phyloP scores from a whole-genome alignment of 2,113 vertebrate genomes.

The Plectropomus leopardus region DNA sequence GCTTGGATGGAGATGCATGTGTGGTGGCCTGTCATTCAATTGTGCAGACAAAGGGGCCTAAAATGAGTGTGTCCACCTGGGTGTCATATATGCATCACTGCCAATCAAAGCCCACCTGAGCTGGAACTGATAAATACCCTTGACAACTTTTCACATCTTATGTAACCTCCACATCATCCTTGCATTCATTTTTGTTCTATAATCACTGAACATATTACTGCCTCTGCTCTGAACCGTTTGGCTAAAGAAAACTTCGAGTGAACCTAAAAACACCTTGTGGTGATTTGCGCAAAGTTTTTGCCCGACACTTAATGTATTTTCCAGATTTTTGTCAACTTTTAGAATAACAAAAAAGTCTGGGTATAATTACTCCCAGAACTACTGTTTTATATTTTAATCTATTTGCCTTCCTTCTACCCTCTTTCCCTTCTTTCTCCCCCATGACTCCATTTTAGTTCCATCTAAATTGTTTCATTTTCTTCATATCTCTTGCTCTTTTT shows the following conservation, averaged over 20 bases:
- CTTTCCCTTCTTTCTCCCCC: neutral
- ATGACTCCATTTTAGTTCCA: neutral
- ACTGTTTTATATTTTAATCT: neutral
- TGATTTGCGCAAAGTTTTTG: neutral
- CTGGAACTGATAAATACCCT: no score
- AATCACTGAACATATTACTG: neutral
- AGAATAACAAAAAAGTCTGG: neutral
- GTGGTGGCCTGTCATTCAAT: no score
- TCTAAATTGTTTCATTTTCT: neutral
- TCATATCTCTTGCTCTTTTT: neutral
- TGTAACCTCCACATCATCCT: neutral
- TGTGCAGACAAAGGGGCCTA: no score
- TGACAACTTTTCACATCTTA: no score
- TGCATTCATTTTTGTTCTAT: slow-evolving; percentile 10
- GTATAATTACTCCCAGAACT: neutral
- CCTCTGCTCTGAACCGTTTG: slow-evolving; percentile 3
- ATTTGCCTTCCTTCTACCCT: neutral
- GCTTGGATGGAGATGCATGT: no score
- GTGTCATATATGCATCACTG: no score
- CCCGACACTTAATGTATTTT: neutral
- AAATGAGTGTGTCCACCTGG: no score
- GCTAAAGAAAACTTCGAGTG: neutral
- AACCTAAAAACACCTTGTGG: slow-evolving; percentile 18
- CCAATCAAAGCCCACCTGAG: no score
- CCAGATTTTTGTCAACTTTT: neutral